These are phyloP conservation scores for Cheilosia pagana DNA, from an alignment of 2,888 invertebrate genomes.

Conservation along the genomic window DNA sequence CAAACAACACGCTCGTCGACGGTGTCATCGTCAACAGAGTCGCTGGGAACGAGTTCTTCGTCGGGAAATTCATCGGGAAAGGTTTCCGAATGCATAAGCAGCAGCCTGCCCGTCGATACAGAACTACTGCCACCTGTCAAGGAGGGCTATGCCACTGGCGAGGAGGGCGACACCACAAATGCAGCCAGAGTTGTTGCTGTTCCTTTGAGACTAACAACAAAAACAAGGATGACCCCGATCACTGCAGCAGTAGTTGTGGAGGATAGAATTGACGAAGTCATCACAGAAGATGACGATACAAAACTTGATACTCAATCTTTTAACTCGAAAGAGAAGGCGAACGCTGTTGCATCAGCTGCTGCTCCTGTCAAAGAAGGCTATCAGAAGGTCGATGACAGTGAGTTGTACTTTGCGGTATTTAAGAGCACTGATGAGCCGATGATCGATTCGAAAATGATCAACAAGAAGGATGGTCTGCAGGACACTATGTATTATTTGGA, in stretches of 20 bases:
- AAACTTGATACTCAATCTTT: slow-evolving; percentile 58
- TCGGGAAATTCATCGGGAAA: slow-evolving; percentile 74
- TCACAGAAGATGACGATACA: slow-evolving; percentile 71
- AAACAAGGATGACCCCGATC: slow-evolving; percentile 65
- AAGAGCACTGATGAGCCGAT: slow-evolving; percentile 80
- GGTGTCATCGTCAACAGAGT: slow-evolving; percentile 77
- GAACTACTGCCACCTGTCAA: slow-evolving; percentile 59
- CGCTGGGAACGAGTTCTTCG: slow-evolving; percentile 79
- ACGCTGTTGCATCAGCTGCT: slow-evolving; percentile 73
- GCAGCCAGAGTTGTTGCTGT: slow-evolving; percentile 79
- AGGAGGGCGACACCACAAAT: slow-evolving; percentile 79
- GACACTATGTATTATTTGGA: slow-evolving; percentile 83
- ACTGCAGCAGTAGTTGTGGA: slow-evolving; percentile 72
- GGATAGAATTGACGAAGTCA: slow-evolving; percentile 72
- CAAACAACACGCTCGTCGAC: slow-evolving; percentile 61
- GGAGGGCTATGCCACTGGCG: slow-evolving; percentile 70
- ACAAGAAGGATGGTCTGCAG: slow-evolving; percentile 82
- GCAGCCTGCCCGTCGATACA: slow-evolving; percentile 48
- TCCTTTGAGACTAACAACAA: slow-evolving; percentile 75
- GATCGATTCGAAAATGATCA: slow-evolving; percentile 82
- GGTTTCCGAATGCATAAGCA: slow-evolving; percentile 67
- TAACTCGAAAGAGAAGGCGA: slow-evolving; percentile 42
- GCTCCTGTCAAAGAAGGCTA: slow-evolving; percentile 68
- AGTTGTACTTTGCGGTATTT: slow-evolving; percentile 79
- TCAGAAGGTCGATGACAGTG: slow-evolving; percentile 61